Evolutionary conservation across 2,113 vertebrate species (phyloP).

Genomic region (Osmerus eperlanus): DNA sequence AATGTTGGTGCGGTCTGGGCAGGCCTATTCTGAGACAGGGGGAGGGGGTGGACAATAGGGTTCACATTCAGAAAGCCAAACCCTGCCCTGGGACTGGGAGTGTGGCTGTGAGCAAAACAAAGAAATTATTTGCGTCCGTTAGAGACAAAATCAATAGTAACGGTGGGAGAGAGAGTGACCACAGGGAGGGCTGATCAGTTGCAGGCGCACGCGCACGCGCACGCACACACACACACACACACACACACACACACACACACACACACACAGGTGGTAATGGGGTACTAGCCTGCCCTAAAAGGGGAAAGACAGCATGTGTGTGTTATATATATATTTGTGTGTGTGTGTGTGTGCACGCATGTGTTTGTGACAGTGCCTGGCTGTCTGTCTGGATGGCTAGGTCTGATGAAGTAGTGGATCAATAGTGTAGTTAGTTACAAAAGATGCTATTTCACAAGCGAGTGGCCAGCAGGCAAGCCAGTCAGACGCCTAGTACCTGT

Average conservation of each 20-base stretch:
- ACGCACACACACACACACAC: too few relatives aligned
- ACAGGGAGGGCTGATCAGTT: slow-evolving; percentile 70
- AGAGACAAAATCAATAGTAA: slow-evolving; percentile 87
- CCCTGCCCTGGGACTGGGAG: too few relatives aligned
- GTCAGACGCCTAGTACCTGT: slow-evolving; percentile 74
- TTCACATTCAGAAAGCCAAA: too few relatives aligned
- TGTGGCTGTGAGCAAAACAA: slow-evolving; percentile 59
- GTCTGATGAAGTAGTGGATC: slow-evolving; percentile 77
- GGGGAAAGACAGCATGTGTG: too few relatives aligned
- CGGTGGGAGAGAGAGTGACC: slow-evolving; percentile 60
- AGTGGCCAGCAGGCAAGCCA: slow-evolving; percentile 79
- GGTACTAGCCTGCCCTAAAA: too few relatives aligned
- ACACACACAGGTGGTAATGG: background rate
- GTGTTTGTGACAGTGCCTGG: too few relatives aligned
- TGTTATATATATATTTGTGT: too few relatives aligned
- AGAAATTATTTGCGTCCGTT: slow-evolving; percentile 84
- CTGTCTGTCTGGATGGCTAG: slow-evolving; percentile 58
- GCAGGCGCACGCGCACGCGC: slow-evolving; percentile 19
- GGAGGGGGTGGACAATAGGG: background rate
- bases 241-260: background rate
- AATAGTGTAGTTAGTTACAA: slow-evolving; percentile 89
- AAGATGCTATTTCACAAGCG: slow-evolving; percentile 98
- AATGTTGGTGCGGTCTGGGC: background rate
- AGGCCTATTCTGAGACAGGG: background rate
- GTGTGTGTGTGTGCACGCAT: slow-evolving; percentile 25